phyloP scores from a whole-genome alignment of 2,888 invertebrate species.

The Ceraclea dissimilis region DNA sequence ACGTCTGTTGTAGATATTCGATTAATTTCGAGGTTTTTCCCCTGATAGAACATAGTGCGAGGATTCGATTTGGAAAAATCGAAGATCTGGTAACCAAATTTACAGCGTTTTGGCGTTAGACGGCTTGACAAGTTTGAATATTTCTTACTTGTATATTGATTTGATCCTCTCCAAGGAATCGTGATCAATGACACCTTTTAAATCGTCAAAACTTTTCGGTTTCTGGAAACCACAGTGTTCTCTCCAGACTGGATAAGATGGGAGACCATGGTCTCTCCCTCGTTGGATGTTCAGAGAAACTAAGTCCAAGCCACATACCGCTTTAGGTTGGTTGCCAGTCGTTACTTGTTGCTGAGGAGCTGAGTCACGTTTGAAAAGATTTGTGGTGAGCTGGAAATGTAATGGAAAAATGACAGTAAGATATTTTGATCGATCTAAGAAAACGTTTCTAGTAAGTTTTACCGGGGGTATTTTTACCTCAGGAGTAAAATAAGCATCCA shows the following conservation, averaged over 20 bases:
- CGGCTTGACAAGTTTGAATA: too few species aligned
- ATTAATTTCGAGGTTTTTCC: too few species aligned
- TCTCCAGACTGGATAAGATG: conserved; percentile 70
- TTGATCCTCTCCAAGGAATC: conserved; percentile 55
- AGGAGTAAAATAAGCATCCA: conserved; percentile 54
- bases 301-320: conserved; percentile 70
- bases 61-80: too few species aligned
- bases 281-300: conserved; percentile 84
- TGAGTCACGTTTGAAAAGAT: conserved; percentile 53
- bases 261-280: conserved; percentile 81
- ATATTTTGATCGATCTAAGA: too few species aligned
- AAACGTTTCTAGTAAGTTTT: too few species aligned
- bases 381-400: conserved; percentile 52
- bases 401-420: too few species aligned
- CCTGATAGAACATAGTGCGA: too few species aligned
- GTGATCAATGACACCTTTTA: conserved; percentile 56
- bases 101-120: too few species aligned
- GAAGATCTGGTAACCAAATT: too few species aligned
- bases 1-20: too few species aligned
- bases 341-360: background rate
- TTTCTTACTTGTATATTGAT: conserved; percentile 58
- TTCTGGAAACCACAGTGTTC: conserved; percentile 63
- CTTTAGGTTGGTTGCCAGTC: conserved; percentile 15
- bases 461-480: conserved; percentile 45
- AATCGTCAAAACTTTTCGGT: conserved; percentile 56